Evolutionary conservation across 2,888 invertebrate species (phyloP).

Genomic region (Ypsolopha sequella): DNA sequence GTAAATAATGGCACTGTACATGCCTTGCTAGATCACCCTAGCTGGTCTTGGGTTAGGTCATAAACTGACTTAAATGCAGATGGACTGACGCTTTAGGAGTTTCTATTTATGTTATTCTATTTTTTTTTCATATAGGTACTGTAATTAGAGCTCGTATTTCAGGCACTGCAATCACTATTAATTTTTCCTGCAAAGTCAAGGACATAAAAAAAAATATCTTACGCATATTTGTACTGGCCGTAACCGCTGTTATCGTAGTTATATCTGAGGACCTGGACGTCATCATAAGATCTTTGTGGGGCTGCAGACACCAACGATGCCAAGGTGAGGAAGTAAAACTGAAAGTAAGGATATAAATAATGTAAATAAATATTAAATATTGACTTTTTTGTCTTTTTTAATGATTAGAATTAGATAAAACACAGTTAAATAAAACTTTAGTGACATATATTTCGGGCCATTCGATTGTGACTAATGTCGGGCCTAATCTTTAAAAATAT

Average conservation of each 20-base stretch:
- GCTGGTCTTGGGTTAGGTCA: no score
- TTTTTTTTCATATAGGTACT: conserved; percentile 3
- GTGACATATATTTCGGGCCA: no score
- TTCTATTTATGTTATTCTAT: not conserved
- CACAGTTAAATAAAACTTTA: no score
- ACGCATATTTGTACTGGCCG: conserved; percentile 20
- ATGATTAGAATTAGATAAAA: no score
- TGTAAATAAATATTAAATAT: not conserved
- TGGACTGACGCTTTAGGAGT: no score
- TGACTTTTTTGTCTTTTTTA: no score
- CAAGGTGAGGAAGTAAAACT: conserved; percentile 27
- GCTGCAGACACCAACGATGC: conserved; percentile 16
- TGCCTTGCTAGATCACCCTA: no score
- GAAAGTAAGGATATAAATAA: not conserved
- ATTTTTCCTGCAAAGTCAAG: not conserved
- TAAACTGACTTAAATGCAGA: no score
- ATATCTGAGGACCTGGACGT: conserved; percentile 14
- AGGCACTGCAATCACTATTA: not conserved
- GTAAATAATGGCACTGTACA: no score
- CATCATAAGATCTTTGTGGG: conserved; percentile 5
- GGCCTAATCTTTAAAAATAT: no score
- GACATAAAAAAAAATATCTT: conserved; percentile 6
- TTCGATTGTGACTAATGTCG: no score
- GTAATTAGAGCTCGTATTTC: conserved; percentile 1
- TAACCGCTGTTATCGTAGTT: conserved; percentile 17